Evolutionary conservation across 2,113 vertebrate genomes (phyloP).

Genomic region (Erythrolamprus reginae): DNA sequence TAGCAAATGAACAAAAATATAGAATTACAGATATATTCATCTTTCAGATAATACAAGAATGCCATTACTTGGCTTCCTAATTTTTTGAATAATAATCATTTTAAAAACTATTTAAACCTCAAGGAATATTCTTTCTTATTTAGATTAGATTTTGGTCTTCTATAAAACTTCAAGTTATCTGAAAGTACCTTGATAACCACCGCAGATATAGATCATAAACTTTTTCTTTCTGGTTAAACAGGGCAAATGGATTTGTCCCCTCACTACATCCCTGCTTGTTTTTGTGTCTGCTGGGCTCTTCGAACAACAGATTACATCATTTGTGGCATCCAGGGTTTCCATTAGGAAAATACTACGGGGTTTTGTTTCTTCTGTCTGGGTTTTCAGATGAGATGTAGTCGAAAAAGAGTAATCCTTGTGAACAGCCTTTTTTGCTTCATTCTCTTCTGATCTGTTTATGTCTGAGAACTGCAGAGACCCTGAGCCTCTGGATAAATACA

Average conservation of each 20-base stretch:
- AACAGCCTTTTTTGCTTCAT: neutral
- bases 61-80: neutral
- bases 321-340: neutral
- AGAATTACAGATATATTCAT: neutral
- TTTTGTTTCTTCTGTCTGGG: neutral
- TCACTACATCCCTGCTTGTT: conserved; percentile 13
- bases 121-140: neutral
- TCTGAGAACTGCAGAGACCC: neutral
- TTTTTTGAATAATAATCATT: neutral
- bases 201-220: conserved; percentile 66
- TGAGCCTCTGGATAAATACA: neutral
- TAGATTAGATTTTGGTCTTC: neutral
- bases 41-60: neutral
- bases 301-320: neutral
- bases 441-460: neutral
- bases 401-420: neutral
- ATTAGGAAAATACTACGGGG: neutral
- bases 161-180: neutral
- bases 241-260: conserved; percentile 16
- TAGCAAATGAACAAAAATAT: neutral
- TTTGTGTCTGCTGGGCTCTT: neutral
- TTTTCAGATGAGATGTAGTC: neutral
- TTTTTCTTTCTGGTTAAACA: conserved; percentile 43
- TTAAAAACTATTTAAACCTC: neutral
- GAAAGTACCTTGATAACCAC: conserved; percentile 66